Base-by-base conservation (phyloP, 2,888 invertebrate genomes). In the Pyrochroa serraticornis region DNA sequence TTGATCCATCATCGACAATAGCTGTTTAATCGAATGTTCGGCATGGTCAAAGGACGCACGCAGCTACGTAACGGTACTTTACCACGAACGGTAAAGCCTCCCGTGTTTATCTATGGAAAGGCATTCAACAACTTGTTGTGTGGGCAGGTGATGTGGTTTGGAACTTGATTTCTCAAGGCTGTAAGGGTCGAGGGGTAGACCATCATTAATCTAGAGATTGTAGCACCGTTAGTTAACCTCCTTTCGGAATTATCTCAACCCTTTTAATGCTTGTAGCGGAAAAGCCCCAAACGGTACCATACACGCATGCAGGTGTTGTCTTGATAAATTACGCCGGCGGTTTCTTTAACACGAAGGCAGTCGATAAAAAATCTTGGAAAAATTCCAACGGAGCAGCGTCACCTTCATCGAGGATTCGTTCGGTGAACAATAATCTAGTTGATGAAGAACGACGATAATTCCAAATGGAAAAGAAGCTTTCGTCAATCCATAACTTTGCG, bases 151-250 rank as follows among this genome's bases (percentile, higher is more conserved):
- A 65, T 66, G 65, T 62, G 44, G 63, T 64, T 64, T 63, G 43
- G 46, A 34, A 42, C 52, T 52, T 60, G 59, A 56, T 60, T 45
- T 49, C 53, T 63, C 60, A 63, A 64, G 66, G 62, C 62, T 59
- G 60, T 60, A 59, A 61, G 60, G 63, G 61, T 59, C 56, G 44
- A 51, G 43, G 34, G 44, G 31, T 41, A 38, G 48, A 47, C 60
- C 62, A 60, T 64, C 64, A 65, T 65, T 64, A 67, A 61, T 63
- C 47, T 53, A 46, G 53, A 64, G 67, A 65, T 63, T 62, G 60
- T 62, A 58, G 58, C 64, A 64, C 70, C 70, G 70, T 68, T 70
- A 70, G 52, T 39, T 64, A 67, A 66, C 70, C 70, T 69, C 65
- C 48, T 64, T 68, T 55, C 55, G 13, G 34, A 46, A 30, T 31